Evolutionary conservation across 2,888 invertebrate species (phyloP).

Genomic region (Caenorhabditis angaria): DNA sequence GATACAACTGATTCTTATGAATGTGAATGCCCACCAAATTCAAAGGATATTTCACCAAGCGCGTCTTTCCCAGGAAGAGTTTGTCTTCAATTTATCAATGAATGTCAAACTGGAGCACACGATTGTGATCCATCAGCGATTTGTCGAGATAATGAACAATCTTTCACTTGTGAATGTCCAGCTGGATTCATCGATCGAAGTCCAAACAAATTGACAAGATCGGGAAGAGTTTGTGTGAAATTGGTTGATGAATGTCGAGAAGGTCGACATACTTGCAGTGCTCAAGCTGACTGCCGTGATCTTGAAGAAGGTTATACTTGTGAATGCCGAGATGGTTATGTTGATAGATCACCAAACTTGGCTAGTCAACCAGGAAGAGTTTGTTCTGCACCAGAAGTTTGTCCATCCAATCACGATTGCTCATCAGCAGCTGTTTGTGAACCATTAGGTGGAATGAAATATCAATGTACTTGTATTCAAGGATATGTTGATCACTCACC

Average conservation of each 20-base stretch:
- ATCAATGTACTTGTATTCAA: conserved; percentile 71
- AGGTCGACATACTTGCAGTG: conserved; percentile 67
- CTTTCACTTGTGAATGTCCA: conserved; percentile 70
- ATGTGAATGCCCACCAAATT: conserved; percentile 69
- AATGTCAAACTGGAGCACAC: conserved; percentile 66
- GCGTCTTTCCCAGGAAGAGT: conserved; percentile 72
- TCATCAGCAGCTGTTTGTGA: conserved; percentile 71
- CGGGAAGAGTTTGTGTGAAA: conserved; percentile 69
- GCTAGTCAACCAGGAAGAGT: conserved; percentile 70
- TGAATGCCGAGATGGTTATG: conserved; percentile 71
- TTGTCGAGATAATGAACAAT: conserved; percentile 71
- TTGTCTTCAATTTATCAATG: conserved; percentile 69
- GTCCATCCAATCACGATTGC: conserved; percentile 71
- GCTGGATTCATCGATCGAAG: conserved; percentile 68
- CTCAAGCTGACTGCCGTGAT: conserved; percentile 71
- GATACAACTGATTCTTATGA: conserved; percentile 71
- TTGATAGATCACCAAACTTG: conserved; percentile 71
- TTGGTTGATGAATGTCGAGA: conserved; percentile 66
- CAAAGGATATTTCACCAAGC: conserved; percentile 71
- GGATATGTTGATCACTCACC: conserved; percentile 70
- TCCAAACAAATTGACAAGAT: conserved; percentile 65
- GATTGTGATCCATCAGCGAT: conserved; percentile 70
- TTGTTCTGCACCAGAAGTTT: conserved; percentile 70
- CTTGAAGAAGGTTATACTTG: conserved; percentile 72
- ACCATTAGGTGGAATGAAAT: conserved; percentile 70